Evolutionary conservation across 2,888 invertebrate species (phyloP).

Genomic region (Rotaria magnacalcarata): DNA sequence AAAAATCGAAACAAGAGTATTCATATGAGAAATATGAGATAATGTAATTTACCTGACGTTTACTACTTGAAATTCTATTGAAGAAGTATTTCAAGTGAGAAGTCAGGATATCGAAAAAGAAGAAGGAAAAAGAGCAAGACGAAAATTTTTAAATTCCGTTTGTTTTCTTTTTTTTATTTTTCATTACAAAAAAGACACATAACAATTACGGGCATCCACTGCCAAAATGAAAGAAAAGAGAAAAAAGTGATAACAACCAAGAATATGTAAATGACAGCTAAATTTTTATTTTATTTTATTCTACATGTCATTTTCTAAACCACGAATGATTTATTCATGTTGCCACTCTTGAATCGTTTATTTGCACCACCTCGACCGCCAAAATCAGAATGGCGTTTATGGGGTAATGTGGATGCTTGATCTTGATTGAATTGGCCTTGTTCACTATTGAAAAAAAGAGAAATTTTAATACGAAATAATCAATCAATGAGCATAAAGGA

Average conservation of each 20-base stretch:
- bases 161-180: background rate
- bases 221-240: background rate
- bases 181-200: constrained; percentile 20
- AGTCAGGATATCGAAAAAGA: background rate
- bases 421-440: constrained; percentile 4
- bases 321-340: background rate
- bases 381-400: constrained; percentile 19
- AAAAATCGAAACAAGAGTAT: background rate
- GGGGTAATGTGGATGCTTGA: constrained; percentile 11
- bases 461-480: background rate
- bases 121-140: too few species aligned
- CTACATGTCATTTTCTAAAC: background rate
- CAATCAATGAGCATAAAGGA: too few species aligned
- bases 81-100: constrained; percentile 14
- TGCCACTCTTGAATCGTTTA: constrained; percentile 10
- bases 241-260: background rate
- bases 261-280: background rate
- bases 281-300: background rate
- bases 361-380: constrained; percentile 11
- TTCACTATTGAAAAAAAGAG: background rate
- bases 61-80: background rate
- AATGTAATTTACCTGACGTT: background rate
- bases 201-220: background rate
- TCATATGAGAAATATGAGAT: background rate
- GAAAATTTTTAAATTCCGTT: too few species aligned